Conservation (phyloP, 2,113 vertebrate genomes). For the Centropristis striata region DNA sequence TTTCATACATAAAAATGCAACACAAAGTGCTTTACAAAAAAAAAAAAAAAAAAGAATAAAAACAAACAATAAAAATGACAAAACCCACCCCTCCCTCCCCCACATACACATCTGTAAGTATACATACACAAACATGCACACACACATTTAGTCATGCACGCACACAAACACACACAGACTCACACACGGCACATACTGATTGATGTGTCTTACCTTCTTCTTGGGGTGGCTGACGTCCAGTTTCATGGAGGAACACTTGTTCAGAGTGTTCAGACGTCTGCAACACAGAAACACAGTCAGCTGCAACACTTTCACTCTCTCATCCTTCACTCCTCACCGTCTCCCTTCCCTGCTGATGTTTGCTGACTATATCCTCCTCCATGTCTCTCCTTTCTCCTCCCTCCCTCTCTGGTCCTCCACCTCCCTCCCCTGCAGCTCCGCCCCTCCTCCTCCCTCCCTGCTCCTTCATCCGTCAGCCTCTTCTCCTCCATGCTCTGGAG, state of each 20-base stretch:
- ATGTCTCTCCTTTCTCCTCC: background rate
- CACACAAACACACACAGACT: no score
- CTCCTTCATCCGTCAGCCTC: constrained; percentile 27
- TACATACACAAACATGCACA: no score
- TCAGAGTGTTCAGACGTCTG: constrained; percentile 96
- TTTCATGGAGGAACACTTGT: constrained; percentile 99
- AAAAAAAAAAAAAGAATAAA: no score
- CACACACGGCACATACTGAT: no score
- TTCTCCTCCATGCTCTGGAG: background rate
- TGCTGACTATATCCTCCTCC: background rate
- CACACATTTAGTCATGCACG: no score
- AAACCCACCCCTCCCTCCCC: no score
- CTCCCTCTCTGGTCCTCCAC: background rate
- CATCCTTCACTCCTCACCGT: constrained; percentile 2
- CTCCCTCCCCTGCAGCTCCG: background rate
- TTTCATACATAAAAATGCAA: no score
- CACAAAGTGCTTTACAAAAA: no score
- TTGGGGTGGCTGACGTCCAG: constrained; percentile 96
- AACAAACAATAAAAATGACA: no score
- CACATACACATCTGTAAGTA: no score
- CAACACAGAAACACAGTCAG: constrained; percentile 60
- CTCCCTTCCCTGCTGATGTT: constrained; percentile 1
- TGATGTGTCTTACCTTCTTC: constrained; percentile 95
- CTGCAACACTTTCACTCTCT: constrained; percentile 19
- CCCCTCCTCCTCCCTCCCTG: constrained; percentile 16